Percentiles rank a stretch among this genome's conserved stretches.
phyloP scores from a whole-genome alignment of 2,888 invertebrate species.

The Philaethria dido region DNA sequence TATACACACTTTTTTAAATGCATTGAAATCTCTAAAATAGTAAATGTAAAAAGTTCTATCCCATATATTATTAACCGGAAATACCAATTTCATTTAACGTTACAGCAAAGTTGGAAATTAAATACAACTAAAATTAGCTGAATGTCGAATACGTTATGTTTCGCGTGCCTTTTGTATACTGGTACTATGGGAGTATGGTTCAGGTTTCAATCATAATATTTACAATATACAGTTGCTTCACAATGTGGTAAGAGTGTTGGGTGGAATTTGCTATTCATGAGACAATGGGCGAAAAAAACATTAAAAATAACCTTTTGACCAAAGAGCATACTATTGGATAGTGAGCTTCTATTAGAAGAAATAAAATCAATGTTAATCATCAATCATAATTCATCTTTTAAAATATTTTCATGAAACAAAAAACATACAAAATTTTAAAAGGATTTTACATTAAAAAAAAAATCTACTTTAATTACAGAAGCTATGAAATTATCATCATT shows the following conservation, averaged over 20 bases:
- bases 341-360: no score
- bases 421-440: no score
- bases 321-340: no score
- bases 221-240: no score
- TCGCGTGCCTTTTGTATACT: not conserved
- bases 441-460: not conserved
- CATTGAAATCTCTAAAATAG: conserved; percentile 22
- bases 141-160: not conserved
- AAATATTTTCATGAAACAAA: not conserved
- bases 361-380: no score
- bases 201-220: no score
- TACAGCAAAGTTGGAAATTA: not conserved
- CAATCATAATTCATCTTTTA: not conserved
- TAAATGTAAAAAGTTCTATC: conserved; percentile 2
- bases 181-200: not conserved
- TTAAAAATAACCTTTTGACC: no score
- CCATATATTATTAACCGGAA: conserved; percentile 2
- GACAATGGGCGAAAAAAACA: no score
- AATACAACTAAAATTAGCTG: not conserved
- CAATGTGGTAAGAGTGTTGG: no score
- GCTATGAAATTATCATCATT: not conserved
- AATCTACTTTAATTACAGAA: not conserved
- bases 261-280: no score
- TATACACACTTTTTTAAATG: conserved; percentile 9
- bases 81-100: not conserved